Evolutionary conservation across 2,888 invertebrate genomes (phyloP).

Genomic region (Caenorhabditis macrosperma): DNA sequence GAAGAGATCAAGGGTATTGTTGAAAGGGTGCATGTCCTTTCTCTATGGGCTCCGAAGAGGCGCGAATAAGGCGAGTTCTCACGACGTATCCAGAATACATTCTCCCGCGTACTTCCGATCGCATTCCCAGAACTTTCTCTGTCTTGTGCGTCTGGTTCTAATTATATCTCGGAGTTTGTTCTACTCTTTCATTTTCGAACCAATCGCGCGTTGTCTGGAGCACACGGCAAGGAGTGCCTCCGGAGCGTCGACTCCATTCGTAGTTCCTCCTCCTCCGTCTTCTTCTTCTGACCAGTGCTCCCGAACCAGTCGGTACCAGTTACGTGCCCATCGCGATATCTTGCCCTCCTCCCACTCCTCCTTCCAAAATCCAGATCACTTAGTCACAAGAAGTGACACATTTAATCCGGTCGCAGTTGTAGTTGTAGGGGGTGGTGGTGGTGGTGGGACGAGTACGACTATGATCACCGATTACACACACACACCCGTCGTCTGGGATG

Average conservation of each 20-base stretch:
- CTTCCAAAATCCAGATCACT: not conserved
- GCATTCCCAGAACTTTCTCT: not conserved
- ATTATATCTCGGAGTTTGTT: not conserved
- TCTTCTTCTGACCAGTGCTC: too few relatives aligned
- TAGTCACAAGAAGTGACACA: slow-evolving; percentile 3
- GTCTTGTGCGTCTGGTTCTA: not conserved
- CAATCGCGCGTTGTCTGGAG: not conserved
- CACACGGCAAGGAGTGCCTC: too few relatives aligned
- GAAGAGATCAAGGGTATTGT: not conserved
- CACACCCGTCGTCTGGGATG: not conserved
- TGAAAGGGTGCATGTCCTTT: not conserved
- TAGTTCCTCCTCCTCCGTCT: too few relatives aligned
- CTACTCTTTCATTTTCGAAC: not conserved
- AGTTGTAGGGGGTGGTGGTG: not conserved
- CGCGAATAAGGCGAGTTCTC: not conserved
- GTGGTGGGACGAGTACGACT: not conserved
- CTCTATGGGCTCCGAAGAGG: not conserved
- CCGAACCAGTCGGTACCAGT: too few relatives aligned
- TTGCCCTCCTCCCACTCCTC: not conserved
- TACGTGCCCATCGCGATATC: not conserved
- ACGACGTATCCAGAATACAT: not conserved
- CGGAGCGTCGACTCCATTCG: too few relatives aligned
- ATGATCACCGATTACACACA: not conserved
- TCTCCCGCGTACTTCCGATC: not conserved
- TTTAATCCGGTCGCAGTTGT: not conserved